phyloP scores from a whole-genome alignment of 2,888 invertebrate species.

The Xestia c-nigrum region DNA sequence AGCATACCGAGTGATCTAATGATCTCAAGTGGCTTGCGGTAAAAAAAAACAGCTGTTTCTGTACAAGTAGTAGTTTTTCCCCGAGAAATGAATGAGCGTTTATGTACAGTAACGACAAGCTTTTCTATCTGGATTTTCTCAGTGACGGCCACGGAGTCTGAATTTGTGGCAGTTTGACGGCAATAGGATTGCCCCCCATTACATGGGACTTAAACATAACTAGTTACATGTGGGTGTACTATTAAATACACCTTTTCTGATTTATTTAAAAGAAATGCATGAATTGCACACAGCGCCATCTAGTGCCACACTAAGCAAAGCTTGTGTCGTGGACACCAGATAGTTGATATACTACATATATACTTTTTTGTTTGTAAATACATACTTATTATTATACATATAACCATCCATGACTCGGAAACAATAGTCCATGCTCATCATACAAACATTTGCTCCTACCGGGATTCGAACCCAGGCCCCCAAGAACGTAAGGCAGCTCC shows the following conservation, averaged over 20 bases:
- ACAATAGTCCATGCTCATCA: too few relatives aligned
- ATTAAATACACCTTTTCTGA: neutral
- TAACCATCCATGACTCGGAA: too few relatives aligned
- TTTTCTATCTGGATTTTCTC: neutral
- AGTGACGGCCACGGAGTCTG: neutral
- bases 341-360: too few relatives aligned
- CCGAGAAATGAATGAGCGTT: neutral
- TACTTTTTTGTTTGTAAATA: too few relatives aligned
- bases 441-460: too few relatives aligned
- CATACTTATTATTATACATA: too few relatives aligned
- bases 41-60: constrained; percentile 41
- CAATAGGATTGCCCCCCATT: neutral
- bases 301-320: too few relatives aligned
- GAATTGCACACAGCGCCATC: too few relatives aligned
- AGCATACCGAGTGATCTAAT: constrained; percentile 30
- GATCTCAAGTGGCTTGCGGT: constrained; percentile 47
- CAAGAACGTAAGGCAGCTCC: too few relatives aligned
- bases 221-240: neutral
- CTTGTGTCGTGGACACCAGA: too few relatives aligned
- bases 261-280: too few relatives aligned
- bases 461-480: too few relatives aligned
- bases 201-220: neutral
- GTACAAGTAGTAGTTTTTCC: constrained; percentile 1
- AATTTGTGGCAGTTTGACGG: neutral
- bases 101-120: neutral